These are phyloP conservation scores for Kryptolebias marmoratus DNA, from an alignment of 2,113 vertebrate species.

Conservation along the genomic window DNA sequence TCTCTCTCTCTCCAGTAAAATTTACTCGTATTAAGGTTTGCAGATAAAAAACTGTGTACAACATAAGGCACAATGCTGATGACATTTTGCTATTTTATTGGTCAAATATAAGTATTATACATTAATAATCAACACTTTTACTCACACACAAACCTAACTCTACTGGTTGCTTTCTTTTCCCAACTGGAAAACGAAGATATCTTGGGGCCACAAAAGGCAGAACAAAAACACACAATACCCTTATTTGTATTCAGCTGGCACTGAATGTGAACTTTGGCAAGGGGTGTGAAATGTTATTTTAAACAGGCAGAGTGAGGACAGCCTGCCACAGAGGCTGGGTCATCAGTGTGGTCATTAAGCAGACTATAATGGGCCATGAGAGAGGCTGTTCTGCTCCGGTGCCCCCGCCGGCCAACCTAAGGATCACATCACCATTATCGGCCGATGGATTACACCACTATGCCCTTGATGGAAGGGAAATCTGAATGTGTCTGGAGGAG, in stretches of 20 bases:
- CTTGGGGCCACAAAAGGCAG: neutral
- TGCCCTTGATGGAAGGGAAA: conserved; percentile 73
- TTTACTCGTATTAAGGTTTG: too few species aligned
- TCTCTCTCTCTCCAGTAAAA: too few species aligned
- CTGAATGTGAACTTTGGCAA: conserved; percentile 26
- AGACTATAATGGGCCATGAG: conserved; percentile 78
- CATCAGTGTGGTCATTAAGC: conserved; percentile 77
- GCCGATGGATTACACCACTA: conserved; percentile 71
- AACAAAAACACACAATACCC: neutral
- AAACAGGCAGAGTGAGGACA: conserved; percentile 60
- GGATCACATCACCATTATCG: conserved; percentile 68
- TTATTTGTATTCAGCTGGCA: conserved; percentile 18
- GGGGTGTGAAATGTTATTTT: conserved; percentile 62
- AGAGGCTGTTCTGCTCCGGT: conserved; percentile 71
- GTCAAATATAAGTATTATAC: too few species aligned
- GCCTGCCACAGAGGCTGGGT: conserved; percentile 63
- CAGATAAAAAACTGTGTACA: too few species aligned
- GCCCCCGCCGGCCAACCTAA: conserved; percentile 55
- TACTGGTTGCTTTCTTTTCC: too few species aligned
- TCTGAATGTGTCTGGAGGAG: conserved; percentile 32
- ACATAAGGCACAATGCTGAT: too few species aligned
- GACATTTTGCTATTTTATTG: too few species aligned
- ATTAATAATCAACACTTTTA: too few species aligned
- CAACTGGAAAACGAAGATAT: neutral
- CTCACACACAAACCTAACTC: too few species aligned